Percentiles rank a stretch among this genome's conserved stretches.
phyloP scores from a whole-genome alignment of 2,888 invertebrate genomes.

The Cryptocephalus moraei region DNA sequence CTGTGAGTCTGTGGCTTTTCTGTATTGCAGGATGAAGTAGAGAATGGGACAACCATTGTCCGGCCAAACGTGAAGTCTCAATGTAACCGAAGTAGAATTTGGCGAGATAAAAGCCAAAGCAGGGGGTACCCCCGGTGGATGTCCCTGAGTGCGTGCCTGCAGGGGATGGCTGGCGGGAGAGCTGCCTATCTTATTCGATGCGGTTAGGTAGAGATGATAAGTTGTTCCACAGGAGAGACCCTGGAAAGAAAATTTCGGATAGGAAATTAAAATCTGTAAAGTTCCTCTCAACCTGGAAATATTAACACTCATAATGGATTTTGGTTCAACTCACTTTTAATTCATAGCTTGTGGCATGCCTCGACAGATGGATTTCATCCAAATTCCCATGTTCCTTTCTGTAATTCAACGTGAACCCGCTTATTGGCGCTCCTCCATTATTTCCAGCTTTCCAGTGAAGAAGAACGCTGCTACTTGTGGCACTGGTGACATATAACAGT shows the following conservation, averaged over 20 bases:
- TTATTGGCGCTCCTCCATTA: conserved; percentile 58
- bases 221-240: conserved; percentile 61
- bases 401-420: conserved; percentile 58
- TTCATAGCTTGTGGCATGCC: conserved; percentile 58
- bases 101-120: conserved; percentile 54
- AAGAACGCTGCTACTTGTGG: conserved; percentile 63
- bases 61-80: conserved; percentile 61
- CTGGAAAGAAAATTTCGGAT: conserved; percentile 24
- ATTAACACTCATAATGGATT: too few species aligned
- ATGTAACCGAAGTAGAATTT: conserved; percentile 57
- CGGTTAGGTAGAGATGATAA: conserved; percentile 59
- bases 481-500: conserved; percentile 61
- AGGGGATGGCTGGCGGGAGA: conserved; percentile 59
- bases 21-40: conserved; percentile 60
- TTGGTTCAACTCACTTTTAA: conserved; percentile 41
- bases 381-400: conserved; percentile 54
- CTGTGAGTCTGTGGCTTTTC: conserved; percentile 50
- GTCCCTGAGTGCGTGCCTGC: conserved; percentile 61
- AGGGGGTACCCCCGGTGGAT: conserved; percentile 58
- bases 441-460: conserved; percentile 66
- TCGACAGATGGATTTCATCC: conserved; percentile 53
- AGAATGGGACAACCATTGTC: conserved; percentile 62
- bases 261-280: not conserved
- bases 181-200: conserved; percentile 61
- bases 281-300: too few species aligned